Evolutionary conservation across 37 sponge, comb jelly and placozoan genomes (phyloP), one percentile per base, ranked within the genome.

Genomic region (Axinella damicornis): DNA sequence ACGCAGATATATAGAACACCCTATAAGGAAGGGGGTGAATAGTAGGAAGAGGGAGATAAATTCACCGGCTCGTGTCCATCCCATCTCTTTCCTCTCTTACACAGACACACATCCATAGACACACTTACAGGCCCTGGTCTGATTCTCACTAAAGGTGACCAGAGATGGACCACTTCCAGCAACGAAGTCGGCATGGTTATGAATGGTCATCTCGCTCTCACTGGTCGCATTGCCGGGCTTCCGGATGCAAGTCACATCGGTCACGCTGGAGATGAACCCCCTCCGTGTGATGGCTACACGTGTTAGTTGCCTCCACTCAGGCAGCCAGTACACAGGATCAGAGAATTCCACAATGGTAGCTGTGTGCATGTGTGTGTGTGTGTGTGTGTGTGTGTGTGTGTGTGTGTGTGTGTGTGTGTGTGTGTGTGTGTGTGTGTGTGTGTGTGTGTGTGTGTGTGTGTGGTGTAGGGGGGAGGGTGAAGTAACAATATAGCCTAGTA

Each of bases 281-380:
- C 62, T 71, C 5, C 83, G 41, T 38, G 14, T 61, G n/a, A 82
- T 35, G 0, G 58, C 24, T 25, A 82, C 56, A 13, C 18, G 0
- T 9, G 22, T 12, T 5, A 70, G 1, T 40, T 64, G 32, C 19
- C 0, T 2, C 0, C 46, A 52, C 84, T 84, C 84, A 2, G 14
- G 27, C 12, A 84, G 0, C 11, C 5, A n/a, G 30, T 32, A 22
- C 39, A 36, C 27, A 35, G 41, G 28, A 5, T 24, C 21, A 0
- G 25, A 39, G 36, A 82, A 70, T 18, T 40, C 82, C 5, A 82
- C 38, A 70, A 38, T 30, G 41, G 60, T 63, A 71, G 73, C 82
- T 82, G 72, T 71, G 25, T 2, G 54, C 2, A 35, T 5, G 69
- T 4, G 69, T 4, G 36, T 4, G 35, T 34, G 35, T 32, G 27